Evolutionary conservation across 2,113 vertebrate genomes (phyloP).

Genomic region (Scalopus aquaticus): DNA sequence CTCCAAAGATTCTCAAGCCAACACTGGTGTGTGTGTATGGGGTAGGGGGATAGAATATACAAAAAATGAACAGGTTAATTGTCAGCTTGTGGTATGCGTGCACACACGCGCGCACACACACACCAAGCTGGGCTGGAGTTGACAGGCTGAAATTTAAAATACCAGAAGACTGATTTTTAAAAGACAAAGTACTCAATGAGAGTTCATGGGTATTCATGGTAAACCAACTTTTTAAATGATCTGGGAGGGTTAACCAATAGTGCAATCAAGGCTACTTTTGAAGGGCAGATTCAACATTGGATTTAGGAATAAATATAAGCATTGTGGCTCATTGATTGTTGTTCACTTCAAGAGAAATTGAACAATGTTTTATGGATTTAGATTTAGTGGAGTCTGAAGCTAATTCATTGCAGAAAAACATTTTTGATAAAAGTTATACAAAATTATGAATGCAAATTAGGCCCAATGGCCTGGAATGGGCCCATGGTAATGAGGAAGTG

Average conservation of each 20-base stretch:
- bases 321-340: neutral
- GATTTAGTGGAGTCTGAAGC: neutral
- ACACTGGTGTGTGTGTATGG: neutral
- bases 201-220: neutral
- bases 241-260: neutral
- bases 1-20: neutral
- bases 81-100: neutral
- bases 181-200: neutral
- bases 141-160: neutral
- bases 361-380: neutral
- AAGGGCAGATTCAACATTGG: neutral
- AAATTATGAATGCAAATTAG: neutral
- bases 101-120: too few species aligned
- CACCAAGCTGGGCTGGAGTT: neutral
- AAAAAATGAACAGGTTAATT: neutral
- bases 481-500: neutral
- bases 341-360: neutral
- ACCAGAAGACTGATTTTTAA: neutral
- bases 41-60: neutral
- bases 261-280: neutral
- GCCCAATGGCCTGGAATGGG: neutral
- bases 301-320: neutral
- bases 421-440: neutral
- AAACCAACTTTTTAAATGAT: neutral
- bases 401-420: neutral